These are phyloP conservation scores for Labeo catla DNA, from an alignment of 2,113 vertebrate genomes.

Conservation along the genomic window DNA sequence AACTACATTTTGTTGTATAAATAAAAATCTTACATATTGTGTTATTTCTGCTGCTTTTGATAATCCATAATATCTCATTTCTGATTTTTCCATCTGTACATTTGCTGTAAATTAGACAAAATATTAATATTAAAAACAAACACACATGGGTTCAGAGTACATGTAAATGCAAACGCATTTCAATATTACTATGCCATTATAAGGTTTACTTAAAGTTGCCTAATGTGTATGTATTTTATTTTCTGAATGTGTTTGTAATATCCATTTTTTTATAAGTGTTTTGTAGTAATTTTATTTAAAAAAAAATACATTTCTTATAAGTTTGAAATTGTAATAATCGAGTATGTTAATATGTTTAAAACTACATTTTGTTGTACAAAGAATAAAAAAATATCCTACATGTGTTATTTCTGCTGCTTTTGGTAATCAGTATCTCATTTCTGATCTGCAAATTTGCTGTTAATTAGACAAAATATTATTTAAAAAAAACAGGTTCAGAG, in stretches of 20 bases:
- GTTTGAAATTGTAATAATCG: neutral
- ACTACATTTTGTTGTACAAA: neutral
- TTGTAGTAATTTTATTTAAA: neutral
- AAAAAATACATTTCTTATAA: neutral
- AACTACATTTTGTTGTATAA: neutral
- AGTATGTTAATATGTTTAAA: constrained; percentile 2
- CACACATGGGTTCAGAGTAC: neutral
- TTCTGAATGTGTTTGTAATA: neutral
- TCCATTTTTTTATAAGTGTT: neutral
- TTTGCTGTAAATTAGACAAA: neutral
- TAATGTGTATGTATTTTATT: neutral
- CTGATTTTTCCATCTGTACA: neutral
- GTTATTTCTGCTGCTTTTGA: neutral
- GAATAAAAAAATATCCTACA: neutral
- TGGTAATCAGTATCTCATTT: neutral
- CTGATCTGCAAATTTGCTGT: neutral
- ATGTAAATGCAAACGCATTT: neutral
- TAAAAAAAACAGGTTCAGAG: neutral
- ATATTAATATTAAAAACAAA: no score
- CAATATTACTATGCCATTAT: neutral
- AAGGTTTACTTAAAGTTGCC: neutral
- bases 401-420: neutral
- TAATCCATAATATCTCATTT: neutral
- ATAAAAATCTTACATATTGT: neutral
- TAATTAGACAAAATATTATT: neutral